These are phyloP conservation scores for Coelopa frigida DNA, from an alignment of 1,140 invertebrate genomes.

Conservation along the genomic window DNA sequence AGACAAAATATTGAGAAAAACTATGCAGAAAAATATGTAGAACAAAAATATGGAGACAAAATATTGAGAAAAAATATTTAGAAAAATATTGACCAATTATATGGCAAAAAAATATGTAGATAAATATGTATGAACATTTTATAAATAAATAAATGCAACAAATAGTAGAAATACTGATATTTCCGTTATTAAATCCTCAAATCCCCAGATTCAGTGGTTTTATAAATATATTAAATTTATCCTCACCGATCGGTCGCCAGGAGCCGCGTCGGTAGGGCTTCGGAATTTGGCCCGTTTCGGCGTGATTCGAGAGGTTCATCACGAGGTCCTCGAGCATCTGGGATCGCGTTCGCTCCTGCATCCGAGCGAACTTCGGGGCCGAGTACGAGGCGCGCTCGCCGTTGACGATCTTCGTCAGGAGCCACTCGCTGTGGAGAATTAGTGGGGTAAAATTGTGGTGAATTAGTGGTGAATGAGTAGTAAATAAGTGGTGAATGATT, in stretches of 20 bases:
- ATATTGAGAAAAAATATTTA: too few relatives aligned
- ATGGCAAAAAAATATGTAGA: too few relatives aligned
- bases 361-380: slow-evolving; percentile 91
- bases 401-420: slow-evolving; percentile 95
- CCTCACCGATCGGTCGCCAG: slow-evolving; percentile 78
- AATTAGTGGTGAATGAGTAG: neutral
- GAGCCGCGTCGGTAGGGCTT: slow-evolving; percentile 86
- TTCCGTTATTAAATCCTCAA: too few relatives aligned
- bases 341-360: slow-evolving; percentile 83
- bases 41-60: too few relatives aligned
- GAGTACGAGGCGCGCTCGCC: slow-evolving; percentile 94
- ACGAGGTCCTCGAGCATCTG: slow-evolving; percentile 94
- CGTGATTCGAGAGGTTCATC: slow-evolving; percentile 87
- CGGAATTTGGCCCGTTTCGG: slow-evolving; percentile 90
- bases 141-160: too few relatives aligned
- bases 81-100: too few relatives aligned
- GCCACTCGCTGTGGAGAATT: slow-evolving; percentile 68
- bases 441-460: neutral
- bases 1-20: too few relatives aligned
- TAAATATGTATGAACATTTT: too few relatives aligned
- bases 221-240: slow-evolving; percentile 44
- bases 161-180: too few relatives aligned
- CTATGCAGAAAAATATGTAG: too few relatives aligned
- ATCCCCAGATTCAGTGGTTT: too few relatives aligned
- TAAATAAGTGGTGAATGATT: neutral